Evolutionary conservation across 2,797 vertebrate species (phyloP).

Genomic region (Gouania willdenowi): DNA sequence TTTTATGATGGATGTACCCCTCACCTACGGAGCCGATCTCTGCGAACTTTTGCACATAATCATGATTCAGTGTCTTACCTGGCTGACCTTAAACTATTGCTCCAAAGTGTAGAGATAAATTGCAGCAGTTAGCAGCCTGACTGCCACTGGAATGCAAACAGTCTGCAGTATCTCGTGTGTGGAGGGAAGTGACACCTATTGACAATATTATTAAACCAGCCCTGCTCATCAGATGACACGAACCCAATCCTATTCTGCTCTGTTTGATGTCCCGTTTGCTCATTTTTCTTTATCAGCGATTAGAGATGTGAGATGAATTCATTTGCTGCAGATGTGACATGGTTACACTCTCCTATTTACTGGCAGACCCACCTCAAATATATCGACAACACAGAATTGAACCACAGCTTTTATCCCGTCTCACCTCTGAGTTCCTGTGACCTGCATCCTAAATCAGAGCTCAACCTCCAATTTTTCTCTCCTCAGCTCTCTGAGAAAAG

Average conservation of each 20-base stretch:
- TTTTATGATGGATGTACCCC: slow-evolving; percentile 31
- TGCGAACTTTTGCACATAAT: slow-evolving; percentile 39
- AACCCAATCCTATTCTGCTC: slow-evolving; percentile 21
- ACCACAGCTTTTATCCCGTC: slow-evolving; percentile 45
- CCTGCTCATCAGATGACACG: slow-evolving; percentile 41
- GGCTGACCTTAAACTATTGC: slow-evolving; percentile 45
- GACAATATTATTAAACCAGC: slow-evolving; percentile 41
- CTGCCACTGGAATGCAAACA: slow-evolving; percentile 49
- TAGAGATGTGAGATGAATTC: slow-evolving; percentile 63
- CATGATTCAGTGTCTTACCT: slow-evolving; percentile 40
- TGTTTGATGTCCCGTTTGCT: slow-evolving; percentile 31
- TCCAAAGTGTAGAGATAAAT: slow-evolving; percentile 51
- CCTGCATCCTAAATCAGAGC: slow-evolving; percentile 63
- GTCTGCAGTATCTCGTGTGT: slow-evolving; percentile 12
- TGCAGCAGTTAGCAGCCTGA: slow-evolving; percentile 37
- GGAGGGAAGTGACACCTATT: slow-evolving; percentile 20
- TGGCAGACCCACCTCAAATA: slow-evolving; percentile 29
- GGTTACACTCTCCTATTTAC: slow-evolving; percentile 30
- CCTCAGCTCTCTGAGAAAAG: slow-evolving; percentile 34
- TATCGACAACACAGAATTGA: slow-evolving; percentile 52
- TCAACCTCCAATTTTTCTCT: slow-evolving; percentile 34
- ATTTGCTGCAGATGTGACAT: slow-evolving; percentile 50
- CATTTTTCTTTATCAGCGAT: slow-evolving; percentile 52
- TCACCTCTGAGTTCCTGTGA: slow-evolving; percentile 43
- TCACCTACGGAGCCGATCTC: slow-evolving; percentile 3